A percentile compares a stretch with the other conserved stretches of the same genome.
Conservation (phyloP, 2,113 vertebrate species). For the Hucho hucho region DNA sequence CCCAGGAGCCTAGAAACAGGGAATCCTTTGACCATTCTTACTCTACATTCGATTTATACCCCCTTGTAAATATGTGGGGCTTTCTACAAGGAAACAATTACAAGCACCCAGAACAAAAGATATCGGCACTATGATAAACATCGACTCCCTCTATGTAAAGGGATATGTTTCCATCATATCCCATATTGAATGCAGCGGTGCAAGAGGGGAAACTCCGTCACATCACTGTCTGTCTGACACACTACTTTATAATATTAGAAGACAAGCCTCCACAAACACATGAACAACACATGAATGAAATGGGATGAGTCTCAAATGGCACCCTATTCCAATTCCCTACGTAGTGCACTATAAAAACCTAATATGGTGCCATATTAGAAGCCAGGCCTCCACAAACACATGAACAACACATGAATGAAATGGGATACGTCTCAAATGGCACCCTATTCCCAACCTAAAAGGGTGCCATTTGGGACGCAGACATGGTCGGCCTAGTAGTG, state of each 20-base stretch:
- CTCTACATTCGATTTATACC: constrained; percentile 11
- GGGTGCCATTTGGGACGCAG: no score
- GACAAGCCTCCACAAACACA: neutral
- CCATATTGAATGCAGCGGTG: neutral
- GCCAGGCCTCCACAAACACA: neutral
- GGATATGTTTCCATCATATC: neutral
- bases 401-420: neutral
- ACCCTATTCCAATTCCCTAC: no score
- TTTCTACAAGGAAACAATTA: constrained; percentile 18
- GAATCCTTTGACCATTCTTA: constrained; percentile 18
- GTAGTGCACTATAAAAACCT: no score
- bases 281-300: neutral
- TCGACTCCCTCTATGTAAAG: constrained; percentile 1
- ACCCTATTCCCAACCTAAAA: no score
- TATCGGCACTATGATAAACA: neutral
- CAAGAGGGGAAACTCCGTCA: neutral
- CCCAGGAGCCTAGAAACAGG: constrained; percentile 14
- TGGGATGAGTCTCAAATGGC: no score
- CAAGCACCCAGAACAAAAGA: neutral
- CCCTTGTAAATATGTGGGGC: neutral
- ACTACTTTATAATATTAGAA: neutral
- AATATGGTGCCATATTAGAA: neutral
- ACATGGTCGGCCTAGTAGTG: neutral
- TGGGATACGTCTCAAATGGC: no score
- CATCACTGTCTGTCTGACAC: neutral